Conservation (phyloP, 2,113 vertebrate genomes). For the Larimichthys crocea region DNA sequence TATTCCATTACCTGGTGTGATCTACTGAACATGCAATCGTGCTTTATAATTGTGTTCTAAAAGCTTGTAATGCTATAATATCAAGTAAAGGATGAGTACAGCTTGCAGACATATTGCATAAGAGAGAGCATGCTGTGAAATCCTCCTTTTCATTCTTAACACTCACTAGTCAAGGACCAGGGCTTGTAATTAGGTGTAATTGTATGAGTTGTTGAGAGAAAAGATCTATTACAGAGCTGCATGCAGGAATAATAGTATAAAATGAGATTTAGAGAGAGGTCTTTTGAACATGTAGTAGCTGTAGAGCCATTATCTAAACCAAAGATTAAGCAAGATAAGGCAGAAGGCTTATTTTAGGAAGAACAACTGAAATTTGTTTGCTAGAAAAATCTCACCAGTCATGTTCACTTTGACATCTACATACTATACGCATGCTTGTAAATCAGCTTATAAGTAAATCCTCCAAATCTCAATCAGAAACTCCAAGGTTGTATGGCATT, state of each 20-base stretch:
- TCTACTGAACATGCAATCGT: constrained; percentile 35
- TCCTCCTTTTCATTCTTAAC: constrained; percentile 41
- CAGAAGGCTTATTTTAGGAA: constrained; percentile 51
- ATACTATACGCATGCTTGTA: not conserved
- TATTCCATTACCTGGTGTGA: not conserved
- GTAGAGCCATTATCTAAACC: constrained; percentile 27
- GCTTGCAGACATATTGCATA: constrained; percentile 50
- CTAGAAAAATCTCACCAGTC: constrained; percentile 40
- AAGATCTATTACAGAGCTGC: constrained; percentile 17
- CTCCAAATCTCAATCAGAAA: not conserved
- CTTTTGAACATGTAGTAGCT: constrained; percentile 34
- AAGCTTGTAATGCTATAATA: constrained; percentile 48
- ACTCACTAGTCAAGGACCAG: constrained; percentile 43
- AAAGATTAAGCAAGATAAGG: constrained; percentile 20
- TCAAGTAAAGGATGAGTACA: constrained; percentile 50
- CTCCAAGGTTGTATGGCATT: no score
- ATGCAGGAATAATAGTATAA: constrained; percentile 35
- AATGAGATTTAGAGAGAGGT: constrained; percentile 27
- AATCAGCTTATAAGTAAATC: constrained; percentile 19
- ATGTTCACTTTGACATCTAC: constrained; percentile 13
- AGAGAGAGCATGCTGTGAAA: constrained; percentile 27
- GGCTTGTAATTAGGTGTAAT: constrained; percentile 52
- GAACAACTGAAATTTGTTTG: constrained; percentile 40
- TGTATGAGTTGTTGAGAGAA: constrained; percentile 37
- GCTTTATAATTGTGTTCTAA: constrained; percentile 57